phyloP scores from a whole-genome alignment of 2,888 invertebrate species.

The Amphipyra tragopoginis region DNA sequence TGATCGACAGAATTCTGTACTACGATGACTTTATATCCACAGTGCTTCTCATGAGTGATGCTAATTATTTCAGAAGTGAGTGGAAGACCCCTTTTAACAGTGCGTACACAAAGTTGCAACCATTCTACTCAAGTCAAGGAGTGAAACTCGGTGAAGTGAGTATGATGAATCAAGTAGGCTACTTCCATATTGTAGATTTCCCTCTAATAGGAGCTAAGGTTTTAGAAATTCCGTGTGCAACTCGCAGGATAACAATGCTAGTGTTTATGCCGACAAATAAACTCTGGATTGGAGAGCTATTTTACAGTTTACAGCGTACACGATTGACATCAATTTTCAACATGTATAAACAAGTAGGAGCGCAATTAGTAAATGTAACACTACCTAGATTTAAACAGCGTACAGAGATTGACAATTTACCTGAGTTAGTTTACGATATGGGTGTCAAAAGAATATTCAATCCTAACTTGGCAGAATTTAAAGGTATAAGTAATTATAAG shows the following conservation, averaged over 20 bases:
- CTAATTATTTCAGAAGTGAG: slow-evolving; percentile 69
- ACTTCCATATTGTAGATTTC: slow-evolving; percentile 69
- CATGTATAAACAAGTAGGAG: slow-evolving; percentile 58
- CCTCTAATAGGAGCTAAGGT: slow-evolving; percentile 68
- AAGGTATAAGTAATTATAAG: slow-evolving; percentile 70
- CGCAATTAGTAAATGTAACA: slow-evolving; percentile 68
- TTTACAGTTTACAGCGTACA: slow-evolving; percentile 67
- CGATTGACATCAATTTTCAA: slow-evolving; percentile 72
- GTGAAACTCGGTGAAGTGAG: slow-evolving; percentile 65
- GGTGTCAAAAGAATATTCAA: slow-evolving; percentile 77
- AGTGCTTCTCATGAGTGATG: slow-evolving; percentile 71
- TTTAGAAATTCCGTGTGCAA: slow-evolving; percentile 71
- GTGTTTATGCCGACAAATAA: slow-evolving; percentile 69
- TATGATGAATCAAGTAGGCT: slow-evolving; percentile 76
- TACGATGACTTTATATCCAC: slow-evolving; percentile 71
- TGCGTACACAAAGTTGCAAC: slow-evolving; percentile 59
- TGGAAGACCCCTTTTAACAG: slow-evolving; percentile 75
- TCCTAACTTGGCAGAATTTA: slow-evolving; percentile 69
- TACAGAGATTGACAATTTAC: slow-evolving; percentile 70
- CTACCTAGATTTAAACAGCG: slow-evolving; percentile 74
- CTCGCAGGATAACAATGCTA: slow-evolving; percentile 70
- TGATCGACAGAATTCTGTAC: slow-evolving; percentile 61
- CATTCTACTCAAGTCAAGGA: slow-evolving; percentile 64
- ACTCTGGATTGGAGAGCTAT: slow-evolving; percentile 66
- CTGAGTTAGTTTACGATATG: slow-evolving; percentile 78